A percentile compares a stretch with the other conserved stretches of the same genome.
These are phyloP conservation scores for Tetrax tetrax DNA, from an alignment of 2,113 vertebrate species.

Conservation along the genomic window DNA sequence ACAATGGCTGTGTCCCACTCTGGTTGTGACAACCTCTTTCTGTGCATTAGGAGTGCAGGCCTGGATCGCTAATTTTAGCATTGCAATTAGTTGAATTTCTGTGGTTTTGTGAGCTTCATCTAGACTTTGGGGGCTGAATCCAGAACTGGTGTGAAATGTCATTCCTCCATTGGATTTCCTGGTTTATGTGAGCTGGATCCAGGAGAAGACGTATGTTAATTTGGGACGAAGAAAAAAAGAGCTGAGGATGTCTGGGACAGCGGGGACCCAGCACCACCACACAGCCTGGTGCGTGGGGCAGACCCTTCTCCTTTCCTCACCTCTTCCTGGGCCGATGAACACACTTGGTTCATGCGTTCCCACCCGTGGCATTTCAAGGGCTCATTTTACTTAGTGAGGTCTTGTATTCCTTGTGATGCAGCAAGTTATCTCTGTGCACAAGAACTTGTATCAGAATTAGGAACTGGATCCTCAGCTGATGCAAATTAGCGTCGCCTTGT, in stretches of 20 bases:
- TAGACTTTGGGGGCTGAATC: not conserved
- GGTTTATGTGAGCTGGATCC: not conserved
- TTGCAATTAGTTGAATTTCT: not conserved
- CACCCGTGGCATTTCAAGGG: not conserved
- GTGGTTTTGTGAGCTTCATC: not conserved
- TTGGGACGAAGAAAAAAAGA: not conserved
- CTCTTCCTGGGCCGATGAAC: not conserved
- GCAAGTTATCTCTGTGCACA: not conserved
- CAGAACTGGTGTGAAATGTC: not conserved
- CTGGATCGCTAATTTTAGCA: not conserved
- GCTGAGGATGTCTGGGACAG: accelerated
- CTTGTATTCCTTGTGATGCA: not conserved
- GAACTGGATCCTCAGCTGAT: not conserved
- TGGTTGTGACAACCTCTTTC: not conserved
- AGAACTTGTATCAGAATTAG: not conserved
- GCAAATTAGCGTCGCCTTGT: not conserved
- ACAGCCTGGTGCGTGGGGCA: accelerated
- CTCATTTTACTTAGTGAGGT: not conserved
- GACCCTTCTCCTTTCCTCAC: not conserved
- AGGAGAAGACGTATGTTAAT: not conserved
- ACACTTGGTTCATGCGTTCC: accelerated
- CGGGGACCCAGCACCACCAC: not conserved
- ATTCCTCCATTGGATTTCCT: not conserved
- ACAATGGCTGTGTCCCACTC: not conserved
- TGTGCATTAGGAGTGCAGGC: not conserved